These are phyloP conservation scores for Tupiocoris notatus DNA, from an alignment of 2,888 invertebrate species.

Conservation along the genomic window DNA sequence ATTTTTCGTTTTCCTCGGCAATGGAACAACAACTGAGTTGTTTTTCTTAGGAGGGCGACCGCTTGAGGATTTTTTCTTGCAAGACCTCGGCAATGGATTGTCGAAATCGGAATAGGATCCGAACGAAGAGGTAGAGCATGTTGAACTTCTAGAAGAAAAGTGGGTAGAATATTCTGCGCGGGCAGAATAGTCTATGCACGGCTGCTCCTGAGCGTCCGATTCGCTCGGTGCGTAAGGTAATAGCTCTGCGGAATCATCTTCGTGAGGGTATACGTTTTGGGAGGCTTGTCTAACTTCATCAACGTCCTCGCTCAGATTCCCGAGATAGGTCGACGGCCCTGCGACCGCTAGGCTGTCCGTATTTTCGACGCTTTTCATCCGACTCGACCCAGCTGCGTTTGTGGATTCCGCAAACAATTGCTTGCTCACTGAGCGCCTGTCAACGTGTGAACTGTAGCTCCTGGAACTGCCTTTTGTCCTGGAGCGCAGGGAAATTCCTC, in stretches of 20 bases:
- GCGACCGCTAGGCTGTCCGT: not conserved
- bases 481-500: not conserved
- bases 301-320: not conserved
- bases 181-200: not conserved
- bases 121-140: not conserved
- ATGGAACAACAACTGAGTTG: not conserved
- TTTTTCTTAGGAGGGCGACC: not conserved
- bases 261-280: too few species aligned
- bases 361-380: not conserved
- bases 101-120: not conserved
- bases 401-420: not conserved
- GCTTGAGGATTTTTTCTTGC: not conserved
- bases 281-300: not conserved
- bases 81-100: not conserved
- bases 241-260: not conserved
- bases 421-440: not conserved
- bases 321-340: not conserved
- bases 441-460: not conserved
- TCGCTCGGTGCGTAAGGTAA: not conserved
- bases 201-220: not conserved
- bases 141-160: not conserved
- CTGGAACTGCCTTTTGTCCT: not conserved
- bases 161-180: too few species aligned
- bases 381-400: not conserved
- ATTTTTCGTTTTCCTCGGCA: not conserved